Conservation (phyloP, 2,888 invertebrate genomes). For the Xestobium rufovillosum region DNA sequence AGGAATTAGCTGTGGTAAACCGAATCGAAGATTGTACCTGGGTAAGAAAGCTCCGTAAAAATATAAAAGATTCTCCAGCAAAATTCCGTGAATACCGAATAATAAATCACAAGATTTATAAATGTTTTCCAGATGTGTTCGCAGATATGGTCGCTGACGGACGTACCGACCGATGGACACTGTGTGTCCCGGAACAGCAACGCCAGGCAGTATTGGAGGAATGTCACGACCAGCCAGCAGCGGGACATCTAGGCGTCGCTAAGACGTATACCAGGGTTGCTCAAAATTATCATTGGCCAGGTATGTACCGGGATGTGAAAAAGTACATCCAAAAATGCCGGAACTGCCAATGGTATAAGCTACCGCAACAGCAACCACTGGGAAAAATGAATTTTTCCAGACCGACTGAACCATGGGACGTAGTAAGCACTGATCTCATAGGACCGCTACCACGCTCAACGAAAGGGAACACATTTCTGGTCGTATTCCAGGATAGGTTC, state of each 20-base stretch:
- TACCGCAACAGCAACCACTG: background rate
- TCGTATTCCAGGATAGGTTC: constrained; percentile 1
- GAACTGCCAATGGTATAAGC: constrained; percentile 7
- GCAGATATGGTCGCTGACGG: constrained; percentile 2
- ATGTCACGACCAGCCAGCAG: constrained; percentile 13
- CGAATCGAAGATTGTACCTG: background rate
- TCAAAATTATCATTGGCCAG: constrained; percentile 18
- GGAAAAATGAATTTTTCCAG: too few species aligned
- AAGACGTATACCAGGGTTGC: constrained; percentile 16
- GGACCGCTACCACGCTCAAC: constrained; percentile 21
- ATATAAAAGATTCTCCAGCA: background rate
- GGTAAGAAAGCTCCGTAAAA: too few species aligned
- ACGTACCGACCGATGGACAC: constrained; percentile 11
- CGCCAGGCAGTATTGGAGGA: too few species aligned
- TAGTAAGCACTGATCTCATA: constrained; percentile 19
- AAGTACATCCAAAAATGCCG: constrained; percentile 8
- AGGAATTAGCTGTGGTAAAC: background rate
- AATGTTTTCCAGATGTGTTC: too few species aligned
- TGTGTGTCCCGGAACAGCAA: too few species aligned
- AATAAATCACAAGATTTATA: background rate
- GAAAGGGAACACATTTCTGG: background rate
- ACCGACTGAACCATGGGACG: constrained; percentile 19
- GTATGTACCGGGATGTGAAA: constrained; percentile 12
- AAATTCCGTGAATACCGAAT: background rate
- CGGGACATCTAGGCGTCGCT: too few species aligned